Conservation (phyloP, 2,113 vertebrate species). For the Thinocorus orbignyianus region DNA sequence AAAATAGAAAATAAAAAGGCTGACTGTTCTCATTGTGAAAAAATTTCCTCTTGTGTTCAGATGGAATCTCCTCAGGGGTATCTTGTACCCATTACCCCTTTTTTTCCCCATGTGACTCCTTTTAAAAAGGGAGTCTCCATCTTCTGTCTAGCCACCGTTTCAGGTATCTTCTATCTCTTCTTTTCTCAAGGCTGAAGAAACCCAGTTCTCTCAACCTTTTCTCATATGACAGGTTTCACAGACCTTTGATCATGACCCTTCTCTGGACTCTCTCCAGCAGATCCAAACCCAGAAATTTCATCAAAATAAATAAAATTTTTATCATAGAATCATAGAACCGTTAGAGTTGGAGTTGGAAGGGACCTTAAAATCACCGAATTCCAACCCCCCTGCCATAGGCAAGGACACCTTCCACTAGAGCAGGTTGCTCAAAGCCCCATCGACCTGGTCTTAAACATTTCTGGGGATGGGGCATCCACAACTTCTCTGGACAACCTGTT, state of each 20-base stretch:
- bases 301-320: neutral
- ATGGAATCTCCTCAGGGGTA: neutral
- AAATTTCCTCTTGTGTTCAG: neutral
- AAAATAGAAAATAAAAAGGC: neutral
- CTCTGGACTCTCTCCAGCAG: neutral
- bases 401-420: too few species aligned
- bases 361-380: too few species aligned
- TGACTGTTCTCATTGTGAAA: neutral
- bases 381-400: too few species aligned
- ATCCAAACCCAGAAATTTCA: neutral
- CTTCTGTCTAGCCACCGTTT: neutral
- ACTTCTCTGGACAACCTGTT: too few species aligned
- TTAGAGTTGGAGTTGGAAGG: too few species aligned
- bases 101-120: too few species aligned
- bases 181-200: neutral
- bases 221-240: neutral
- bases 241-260: neutral
- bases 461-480: too few species aligned
- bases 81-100: neutral
- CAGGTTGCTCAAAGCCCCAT: too few species aligned
- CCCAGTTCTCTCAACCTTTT: neutral
- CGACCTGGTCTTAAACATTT: too few species aligned
- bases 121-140: neutral
- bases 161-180: neutral
- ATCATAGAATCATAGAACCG: too few species aligned